Base-by-base conservation (phyloP, 2,888 invertebrate species). In the Hirtodrosophila trivittata region DNA sequence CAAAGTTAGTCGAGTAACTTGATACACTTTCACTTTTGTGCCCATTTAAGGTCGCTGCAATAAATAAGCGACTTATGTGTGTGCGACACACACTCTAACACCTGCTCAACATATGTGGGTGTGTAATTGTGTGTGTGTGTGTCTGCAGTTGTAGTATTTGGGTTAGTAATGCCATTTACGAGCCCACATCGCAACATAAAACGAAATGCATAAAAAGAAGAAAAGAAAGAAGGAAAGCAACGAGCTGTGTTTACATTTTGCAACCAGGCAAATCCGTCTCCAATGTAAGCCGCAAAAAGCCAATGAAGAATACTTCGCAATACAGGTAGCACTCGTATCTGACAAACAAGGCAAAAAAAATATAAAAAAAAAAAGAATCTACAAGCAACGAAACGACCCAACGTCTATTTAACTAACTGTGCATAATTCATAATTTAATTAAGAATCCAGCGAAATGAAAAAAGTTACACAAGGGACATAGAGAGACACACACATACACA, bases 341-440 rank as follows among this genome's bases (percentile, higher is more conserved):
- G 35, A 21, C 18, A 5, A 21, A 21, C 33, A 47, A 54, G 18
- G 18, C 18, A 21, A 21, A 39, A 52, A 52, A 25, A 30, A 49
- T 7, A 50, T 5, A 21, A 33, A 38, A 52, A 14, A 52, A 35
- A 35, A 35, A 12, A 60, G 47, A 58, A 47, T 39, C 39, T 28
- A 7, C 28, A 28, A 35, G 1, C 2, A n/a, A 35, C 12, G 4
- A 35, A 35, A 35, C 13, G 39, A 45, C 26, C 38, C 73, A 70
- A 77, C 84, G 84, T 88, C 88, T 89, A 89, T 84, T 87, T 89
- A 88, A 87, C 89, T 88, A 86, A 86, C 87, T 89, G 89, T 88
- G 88, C 87, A 88, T 88, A 88, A 88, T 88, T 88, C 88, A 89
- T 88, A 88, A 88, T 88, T 88, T 88, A 88, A 88, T 88, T 88